These are phyloP conservation scores for Ochotona curzoniae DNA, from an alignment of 2,113 vertebrate genomes.

Conservation along the genomic window DNA sequence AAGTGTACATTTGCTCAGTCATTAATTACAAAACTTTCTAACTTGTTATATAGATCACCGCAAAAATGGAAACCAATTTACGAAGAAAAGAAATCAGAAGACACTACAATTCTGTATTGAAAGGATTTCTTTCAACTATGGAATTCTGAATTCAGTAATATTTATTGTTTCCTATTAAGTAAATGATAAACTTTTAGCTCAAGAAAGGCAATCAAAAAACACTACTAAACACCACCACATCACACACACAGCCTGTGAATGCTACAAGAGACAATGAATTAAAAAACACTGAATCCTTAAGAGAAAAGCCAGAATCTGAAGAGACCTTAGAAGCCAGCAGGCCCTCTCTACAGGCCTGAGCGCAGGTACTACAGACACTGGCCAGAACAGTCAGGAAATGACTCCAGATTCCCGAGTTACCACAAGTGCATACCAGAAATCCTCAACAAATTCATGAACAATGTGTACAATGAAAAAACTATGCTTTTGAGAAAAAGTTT, in stretches of 20 bases:
- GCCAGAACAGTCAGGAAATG: slow-evolving; percentile 42
- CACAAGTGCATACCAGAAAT: not conserved
- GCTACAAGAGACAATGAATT: not conserved
- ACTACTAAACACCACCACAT: not conserved
- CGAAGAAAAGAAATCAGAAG: slow-evolving; percentile 1
- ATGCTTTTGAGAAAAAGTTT: too few relatives aligned
- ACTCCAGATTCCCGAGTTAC: not conserved
- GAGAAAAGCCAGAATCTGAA: not conserved
- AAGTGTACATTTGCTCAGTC: not conserved
- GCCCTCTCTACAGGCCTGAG: not conserved
- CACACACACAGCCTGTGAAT: not conserved
- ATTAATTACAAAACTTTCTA: not conserved
- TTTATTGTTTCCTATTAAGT: not conserved
- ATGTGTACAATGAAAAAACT: too few relatives aligned
- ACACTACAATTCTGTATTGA: not conserved
- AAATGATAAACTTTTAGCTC: not conserved
- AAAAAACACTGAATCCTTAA: not conserved
- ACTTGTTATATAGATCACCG: not conserved
- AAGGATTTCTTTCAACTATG: slow-evolving; percentile 46
- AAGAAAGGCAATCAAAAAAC: not conserved
- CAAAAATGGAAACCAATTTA: slow-evolving; percentile 6
- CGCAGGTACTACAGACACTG: not conserved
- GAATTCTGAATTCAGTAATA: slow-evolving; percentile 30
- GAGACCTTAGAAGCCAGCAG: not conserved
- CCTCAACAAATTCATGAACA: too few relatives aligned